Evolutionary conservation across 2,797 vertebrate genomes (phyloP).

Genomic region (Fringilla coelebs): DNA sequence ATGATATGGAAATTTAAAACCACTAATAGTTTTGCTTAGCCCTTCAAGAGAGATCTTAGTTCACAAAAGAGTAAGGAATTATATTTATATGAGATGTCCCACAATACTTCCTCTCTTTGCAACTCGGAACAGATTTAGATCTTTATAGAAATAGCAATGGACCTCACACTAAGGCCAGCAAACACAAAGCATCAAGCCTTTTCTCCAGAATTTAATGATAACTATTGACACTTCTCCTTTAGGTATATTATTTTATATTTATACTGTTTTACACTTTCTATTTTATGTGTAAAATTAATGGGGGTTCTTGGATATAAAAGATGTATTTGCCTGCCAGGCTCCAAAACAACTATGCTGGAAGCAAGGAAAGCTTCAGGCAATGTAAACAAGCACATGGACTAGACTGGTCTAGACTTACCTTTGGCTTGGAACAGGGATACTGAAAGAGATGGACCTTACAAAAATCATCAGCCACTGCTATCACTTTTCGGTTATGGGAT

Average conservation of each 20-base stretch:
- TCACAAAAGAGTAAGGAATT: not conserved
- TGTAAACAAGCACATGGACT: not conserved
- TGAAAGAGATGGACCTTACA: constrained; percentile 98
- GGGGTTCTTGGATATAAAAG: not conserved
- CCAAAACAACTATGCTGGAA: not conserved
- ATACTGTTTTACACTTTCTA: not conserved
- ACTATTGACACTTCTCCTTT: not conserved
- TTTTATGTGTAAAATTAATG: not conserved
- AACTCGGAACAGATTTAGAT: not conserved
- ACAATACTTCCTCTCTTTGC: not conserved
- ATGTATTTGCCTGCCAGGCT: not conserved
- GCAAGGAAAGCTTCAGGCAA: not conserved
- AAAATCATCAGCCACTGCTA: constrained; percentile 96
- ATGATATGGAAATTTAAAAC: rapidly evolving
- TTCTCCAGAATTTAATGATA: not conserved
- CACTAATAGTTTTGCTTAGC: not conserved
- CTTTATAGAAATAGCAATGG: not conserved
- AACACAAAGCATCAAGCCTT: not conserved
- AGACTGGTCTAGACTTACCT: constrained; percentile 76
- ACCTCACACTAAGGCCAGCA: not conserved
- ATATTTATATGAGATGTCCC: not conserved
- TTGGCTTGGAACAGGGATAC: constrained; percentile 93
- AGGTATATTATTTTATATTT: not conserved
- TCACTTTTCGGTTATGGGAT: constrained; percentile 91
- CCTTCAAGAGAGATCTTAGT: not conserved